Evolutionary conservation across 2,888 invertebrate species (phyloP).

Genomic region (Amphipoea lucens): DNA sequence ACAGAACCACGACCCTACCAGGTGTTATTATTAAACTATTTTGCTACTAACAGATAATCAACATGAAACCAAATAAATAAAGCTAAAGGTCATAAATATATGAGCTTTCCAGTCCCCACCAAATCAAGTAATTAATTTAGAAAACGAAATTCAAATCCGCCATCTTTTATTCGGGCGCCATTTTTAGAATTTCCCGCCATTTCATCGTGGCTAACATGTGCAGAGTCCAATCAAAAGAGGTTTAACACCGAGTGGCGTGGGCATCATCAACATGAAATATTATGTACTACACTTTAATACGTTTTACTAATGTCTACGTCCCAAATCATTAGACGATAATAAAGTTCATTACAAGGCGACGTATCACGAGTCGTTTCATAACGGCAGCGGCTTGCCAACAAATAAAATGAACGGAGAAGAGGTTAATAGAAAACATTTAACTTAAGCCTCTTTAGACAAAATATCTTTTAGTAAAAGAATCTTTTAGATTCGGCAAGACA

Average conservation of each 20-base stretch:
- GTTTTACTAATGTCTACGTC: constrained; percentile 54
- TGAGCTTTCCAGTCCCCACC: background rate
- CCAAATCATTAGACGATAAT: constrained; percentile 41
- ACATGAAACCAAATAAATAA: background rate
- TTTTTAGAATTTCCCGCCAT: constrained; percentile 32
- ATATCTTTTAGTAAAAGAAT: constrained; percentile 1
- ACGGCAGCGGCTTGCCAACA: constrained; percentile 50
- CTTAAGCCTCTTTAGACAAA: constrained; percentile 9
- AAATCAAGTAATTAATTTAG: background rate
- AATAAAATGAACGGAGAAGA: constrained; percentile 44
- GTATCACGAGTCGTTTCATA: constrained; percentile 48
- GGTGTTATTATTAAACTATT: constrained; percentile 12
- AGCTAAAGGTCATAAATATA: background rate
- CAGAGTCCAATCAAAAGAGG: constrained; percentile 50
- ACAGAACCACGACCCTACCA: constrained; percentile 35
- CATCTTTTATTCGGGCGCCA: constrained; percentile 30
- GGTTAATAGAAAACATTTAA: background rate
- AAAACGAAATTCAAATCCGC: constrained; percentile 9
- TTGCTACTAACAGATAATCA: background rate
- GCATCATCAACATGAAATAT: constrained; percentile 42
- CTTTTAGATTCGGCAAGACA: constrained; percentile 14
- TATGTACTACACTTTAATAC: constrained; percentile 54
- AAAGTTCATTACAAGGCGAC: constrained; percentile 54
- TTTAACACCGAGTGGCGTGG: constrained; percentile 42
- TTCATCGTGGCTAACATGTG: constrained; percentile 47